These are phyloP conservation scores for Cyclophora punctaria DNA, from an alignment of 2,888 invertebrate species.

Conservation along the genomic window DNA sequence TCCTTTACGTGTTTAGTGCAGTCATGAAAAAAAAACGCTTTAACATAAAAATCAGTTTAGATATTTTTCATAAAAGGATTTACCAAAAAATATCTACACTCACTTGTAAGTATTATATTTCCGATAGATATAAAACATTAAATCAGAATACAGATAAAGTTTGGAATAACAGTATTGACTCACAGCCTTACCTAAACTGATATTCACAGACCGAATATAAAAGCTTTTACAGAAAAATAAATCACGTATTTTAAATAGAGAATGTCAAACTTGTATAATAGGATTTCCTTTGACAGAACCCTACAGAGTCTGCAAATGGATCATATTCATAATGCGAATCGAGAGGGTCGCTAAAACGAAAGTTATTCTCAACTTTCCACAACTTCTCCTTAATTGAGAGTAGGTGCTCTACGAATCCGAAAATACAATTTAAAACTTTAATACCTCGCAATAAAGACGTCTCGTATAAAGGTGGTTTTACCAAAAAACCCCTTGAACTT, in stretches of 20 bases:
- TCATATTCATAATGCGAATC: constrained; percentile 17
- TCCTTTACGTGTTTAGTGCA: too few species aligned
- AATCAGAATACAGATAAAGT: too few species aligned
- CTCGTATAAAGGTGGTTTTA: neutral
- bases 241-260: neutral
- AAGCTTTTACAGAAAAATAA: too few species aligned
- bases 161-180: too few species aligned
- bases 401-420: constrained; percentile 8
- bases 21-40: too few species aligned
- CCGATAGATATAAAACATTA: too few species aligned
- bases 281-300: constrained; percentile 19
- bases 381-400: constrained; percentile 19
- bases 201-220: too few species aligned
- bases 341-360: constrained; percentile 17
- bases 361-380: constrained; percentile 15
- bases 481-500: constrained; percentile 4
- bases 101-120: too few species aligned
- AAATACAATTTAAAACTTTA: constrained; percentile 2
- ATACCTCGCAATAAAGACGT: neutral
- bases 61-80: too few species aligned
- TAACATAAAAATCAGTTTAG: too few species aligned
- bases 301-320: constrained; percentile 5
- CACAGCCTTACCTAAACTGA: too few species aligned
- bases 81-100: too few species aligned
- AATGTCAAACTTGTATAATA: constrained; percentile 14